Conservation (phyloP, 1,140 invertebrate genomes). For the Nasonia vitripennis region DNA sequence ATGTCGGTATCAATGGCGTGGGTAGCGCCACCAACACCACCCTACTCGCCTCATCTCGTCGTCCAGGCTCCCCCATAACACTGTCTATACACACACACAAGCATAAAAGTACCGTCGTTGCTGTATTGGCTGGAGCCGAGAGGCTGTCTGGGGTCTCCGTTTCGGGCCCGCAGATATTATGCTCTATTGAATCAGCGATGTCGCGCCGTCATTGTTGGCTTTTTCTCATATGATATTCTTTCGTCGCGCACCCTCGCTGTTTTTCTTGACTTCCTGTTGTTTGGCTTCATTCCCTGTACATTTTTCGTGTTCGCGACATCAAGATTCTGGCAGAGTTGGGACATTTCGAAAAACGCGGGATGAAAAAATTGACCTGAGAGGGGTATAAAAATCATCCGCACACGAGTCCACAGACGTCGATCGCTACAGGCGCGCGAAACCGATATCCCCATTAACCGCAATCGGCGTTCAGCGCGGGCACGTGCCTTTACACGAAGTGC, state of each 20-base stretch:
- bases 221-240: constrained; percentile 42
- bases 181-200: constrained; percentile 69
- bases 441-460: constrained; percentile 60
- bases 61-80: neutral
- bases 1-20: constrained; percentile 74
- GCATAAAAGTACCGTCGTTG: neutral
- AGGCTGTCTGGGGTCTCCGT: neutral
- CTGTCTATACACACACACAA: constrained; percentile 7
- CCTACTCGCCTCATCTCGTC: constrained; percentile 41
- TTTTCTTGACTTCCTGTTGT: neutral
- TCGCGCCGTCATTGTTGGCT: constrained; percentile 65
- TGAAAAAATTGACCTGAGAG: neutral
- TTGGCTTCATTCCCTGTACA: constrained; percentile 25
- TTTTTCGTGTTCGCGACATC: too few relatives aligned
- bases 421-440: constrained; percentile 50
- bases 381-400: neutral
- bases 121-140: neutral
- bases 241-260: constrained; percentile 21
- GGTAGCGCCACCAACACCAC: constrained; percentile 58
- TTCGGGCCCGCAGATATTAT: constrained; percentile 63
- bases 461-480: constrained; percentile 51
- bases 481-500: constrained; percentile 66
- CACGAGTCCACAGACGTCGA: neutral
- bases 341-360: constrained; percentile 17
- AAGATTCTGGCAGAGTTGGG: too few relatives aligned